Percentiles rank a stretch among this genome's conserved stretches.
phyloP scores from a whole-genome alignment of 2,113 vertebrate genomes.

The Brachyhypopomus gauderio region DNA sequence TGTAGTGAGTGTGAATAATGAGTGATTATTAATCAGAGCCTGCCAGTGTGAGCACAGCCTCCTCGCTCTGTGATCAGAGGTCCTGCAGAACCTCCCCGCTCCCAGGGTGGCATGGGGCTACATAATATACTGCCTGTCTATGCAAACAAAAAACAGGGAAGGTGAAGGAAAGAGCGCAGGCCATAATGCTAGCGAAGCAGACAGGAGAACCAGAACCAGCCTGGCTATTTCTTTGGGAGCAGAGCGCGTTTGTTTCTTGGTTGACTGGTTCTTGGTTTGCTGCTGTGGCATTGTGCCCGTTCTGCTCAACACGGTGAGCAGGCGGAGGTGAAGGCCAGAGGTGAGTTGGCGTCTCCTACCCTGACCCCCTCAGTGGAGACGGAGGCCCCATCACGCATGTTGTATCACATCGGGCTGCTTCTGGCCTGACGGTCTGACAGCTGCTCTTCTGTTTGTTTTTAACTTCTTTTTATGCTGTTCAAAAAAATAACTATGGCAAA shows the following conservation, averaged over 20 bases:
- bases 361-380: constrained; percentile 30
- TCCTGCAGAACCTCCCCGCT: constrained; percentile 37
- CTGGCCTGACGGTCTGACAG: constrained; percentile 15
- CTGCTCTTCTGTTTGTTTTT: constrained; percentile 34
- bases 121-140: constrained; percentile 11
- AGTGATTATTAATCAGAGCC: constrained; percentile 91
- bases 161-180: neutral
- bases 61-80: constrained; percentile 38
- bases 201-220: neutral
- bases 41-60: constrained; percentile 68
- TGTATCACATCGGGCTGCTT: constrained; percentile 37
- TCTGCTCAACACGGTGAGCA: constrained; percentile 12
- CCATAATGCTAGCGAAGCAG: neutral
- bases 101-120: constrained; percentile 4
- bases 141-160: neutral
- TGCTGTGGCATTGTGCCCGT: neutral
- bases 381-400: constrained; percentile 43
- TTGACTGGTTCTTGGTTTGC: constrained; percentile 12
- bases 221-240: neutral
- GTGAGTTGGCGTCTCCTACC: constrained; percentile 24
- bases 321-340: constrained; percentile 35
- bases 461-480: constrained; percentile 33
- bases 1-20: constrained; percentile 95
- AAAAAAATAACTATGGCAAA: neutral
- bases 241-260: neutral